phyloP scores from a whole-genome alignment of 2,888 invertebrate species.

The Nomada ferruginata region DNA sequence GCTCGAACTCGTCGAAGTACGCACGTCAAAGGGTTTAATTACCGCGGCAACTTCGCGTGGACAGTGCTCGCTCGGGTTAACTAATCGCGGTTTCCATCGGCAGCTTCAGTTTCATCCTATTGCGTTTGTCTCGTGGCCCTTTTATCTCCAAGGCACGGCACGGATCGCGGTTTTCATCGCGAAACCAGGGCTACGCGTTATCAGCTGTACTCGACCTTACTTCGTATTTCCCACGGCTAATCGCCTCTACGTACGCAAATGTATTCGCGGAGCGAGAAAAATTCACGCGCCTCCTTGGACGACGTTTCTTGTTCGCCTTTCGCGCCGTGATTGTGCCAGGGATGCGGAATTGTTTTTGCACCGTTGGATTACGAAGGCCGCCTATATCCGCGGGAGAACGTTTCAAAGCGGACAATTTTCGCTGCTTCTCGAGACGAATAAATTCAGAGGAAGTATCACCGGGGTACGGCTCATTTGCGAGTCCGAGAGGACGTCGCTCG shows the following conservation, averaged over 20 bases:
- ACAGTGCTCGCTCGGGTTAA: constrained; percentile 39
- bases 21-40: constrained; percentile 62
- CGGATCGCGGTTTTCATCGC: background rate
- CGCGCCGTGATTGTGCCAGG: too few species aligned
- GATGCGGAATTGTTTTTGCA: background rate
- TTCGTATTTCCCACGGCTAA: constrained; percentile 54
- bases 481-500: background rate
- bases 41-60: constrained; percentile 39
- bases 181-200: background rate
- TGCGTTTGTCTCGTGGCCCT: constrained; percentile 20
- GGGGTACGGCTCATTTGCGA: background rate
- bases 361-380: background rate
- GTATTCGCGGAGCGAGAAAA: constrained; percentile 24
- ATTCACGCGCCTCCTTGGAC: background rate
- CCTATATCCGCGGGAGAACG: background rate
- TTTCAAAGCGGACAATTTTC: background rate
- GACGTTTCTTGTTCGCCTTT: background rate
- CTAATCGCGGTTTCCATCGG: constrained; percentile 56
- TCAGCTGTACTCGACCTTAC: background rate
- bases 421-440: background rate
- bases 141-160: constrained; percentile 18
- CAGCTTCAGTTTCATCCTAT: constrained; percentile 33
- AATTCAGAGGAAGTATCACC: background rate
- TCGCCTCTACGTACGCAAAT: constrained; percentile 32
- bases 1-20: constrained; percentile 39